Base-by-base conservation (phyloP, 2,888 invertebrate genomes). In the Heliconius ismenius region DNA sequence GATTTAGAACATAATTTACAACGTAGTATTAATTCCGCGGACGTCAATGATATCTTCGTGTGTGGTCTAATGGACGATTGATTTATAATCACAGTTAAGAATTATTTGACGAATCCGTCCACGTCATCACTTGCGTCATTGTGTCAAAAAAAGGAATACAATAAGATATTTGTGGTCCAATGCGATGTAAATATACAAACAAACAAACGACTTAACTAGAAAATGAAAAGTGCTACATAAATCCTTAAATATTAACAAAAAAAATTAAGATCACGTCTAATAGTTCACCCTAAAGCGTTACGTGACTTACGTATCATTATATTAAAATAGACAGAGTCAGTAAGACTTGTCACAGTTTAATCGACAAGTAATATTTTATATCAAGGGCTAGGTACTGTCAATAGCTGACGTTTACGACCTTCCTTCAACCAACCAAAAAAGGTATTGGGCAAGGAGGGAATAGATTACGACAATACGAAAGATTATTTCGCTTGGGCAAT, bases 51-150 rank as follows among this genome's bases (percentile, higher is more conserved):
- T 58, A 62, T 65, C 83, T 80, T 83, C 84, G 80, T 83, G 84
- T 84, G 84, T 84, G 84, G 84, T 82, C 84, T 80, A 80, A 78
- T 77, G 72, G 70, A 62, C 78, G 80, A 83, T 81, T 82, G 82
- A 83, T 83, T 82, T 83, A 81, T 78, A 80, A 79, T 79, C 80
- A 76, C 78, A 79, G 77, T 81, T 81, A 79, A 76, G 78, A 81
- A 83, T 82, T 79, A 82, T 81, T 81, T 81, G 77, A 80, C 81
- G 79, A 81, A 83, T 82, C 83, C 82, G 76, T 77, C 79, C 73
- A 81, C 83, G 83, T 84, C 83, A 82, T 75, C 80, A 81, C 78
- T 82, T 84, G 83, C 84, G 84, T 84, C 84, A 84, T 83, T 82
- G 82, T 84, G 75, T 83, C 84, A 82, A 83, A 84, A 83, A 78